phyloP scores from a whole-genome alignment of 1,140 invertebrate species.

The Tachypleus tridentatus region DNA sequence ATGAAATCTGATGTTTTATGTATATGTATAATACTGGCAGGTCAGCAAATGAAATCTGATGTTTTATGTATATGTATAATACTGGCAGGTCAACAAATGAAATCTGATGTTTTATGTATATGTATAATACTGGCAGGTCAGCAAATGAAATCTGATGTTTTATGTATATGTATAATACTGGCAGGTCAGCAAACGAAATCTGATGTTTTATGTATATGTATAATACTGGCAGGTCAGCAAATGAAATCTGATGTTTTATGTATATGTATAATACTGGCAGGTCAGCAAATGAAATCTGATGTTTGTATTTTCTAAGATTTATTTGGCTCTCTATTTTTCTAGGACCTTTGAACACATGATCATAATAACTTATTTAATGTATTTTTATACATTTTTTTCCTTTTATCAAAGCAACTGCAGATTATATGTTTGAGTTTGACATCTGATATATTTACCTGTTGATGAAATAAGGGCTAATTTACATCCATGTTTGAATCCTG shows the following conservation, averaged over 20 bases:
- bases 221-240: constrained; percentile 3
- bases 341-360: no score
- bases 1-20: constrained; percentile 1
- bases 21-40: not conserved
- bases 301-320: no score
- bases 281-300: not conserved
- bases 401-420: no score
- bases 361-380: no score
- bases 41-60: constrained; percentile 1
- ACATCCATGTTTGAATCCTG: constrained; percentile 70
- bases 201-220: not conserved
- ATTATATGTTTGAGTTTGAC: no score
- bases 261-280: not conserved
- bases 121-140: constrained; percentile 1
- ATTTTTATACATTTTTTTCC: no score
- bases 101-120: not conserved
- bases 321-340: no score
- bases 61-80: constrained; percentile 1
- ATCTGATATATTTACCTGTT: constrained; percentile 3
- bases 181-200: not conserved
- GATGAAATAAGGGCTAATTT: constrained; percentile 61
- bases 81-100: constrained; percentile 1
- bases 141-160: constrained; percentile 4
- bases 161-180: not conserved
- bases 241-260: constrained; percentile 1